phyloP scores from a whole-genome alignment of 37 sponge, comb jelly and placozoan genomes.

The Lycopodina hypogea region DNA sequence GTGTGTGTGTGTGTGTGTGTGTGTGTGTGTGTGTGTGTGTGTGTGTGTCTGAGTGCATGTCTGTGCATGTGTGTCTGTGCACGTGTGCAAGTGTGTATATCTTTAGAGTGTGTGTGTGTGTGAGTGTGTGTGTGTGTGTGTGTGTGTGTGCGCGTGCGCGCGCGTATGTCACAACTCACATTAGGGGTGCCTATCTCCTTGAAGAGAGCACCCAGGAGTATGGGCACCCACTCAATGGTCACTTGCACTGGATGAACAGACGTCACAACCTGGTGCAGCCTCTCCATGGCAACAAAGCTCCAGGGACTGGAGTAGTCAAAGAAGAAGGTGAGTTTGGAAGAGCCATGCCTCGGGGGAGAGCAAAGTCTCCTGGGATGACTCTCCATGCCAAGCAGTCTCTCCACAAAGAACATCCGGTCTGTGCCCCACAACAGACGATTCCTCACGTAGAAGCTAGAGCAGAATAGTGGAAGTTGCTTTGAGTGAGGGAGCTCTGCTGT shows the following conservation, averaged over 20 bases:
- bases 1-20: no score
- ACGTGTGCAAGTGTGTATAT: no score
- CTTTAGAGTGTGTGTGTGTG: no score
- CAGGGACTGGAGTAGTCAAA: constrained; percentile 91
- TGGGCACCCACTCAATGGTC: constrained; percentile 77
- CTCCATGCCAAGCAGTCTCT: constrained; percentile 57
- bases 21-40: no score
- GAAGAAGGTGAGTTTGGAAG: constrained; percentile 70
- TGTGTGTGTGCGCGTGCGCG: no score
- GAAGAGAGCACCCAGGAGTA: constrained; percentile 84
- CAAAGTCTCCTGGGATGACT: constrained; percentile 62
- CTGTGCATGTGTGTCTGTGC: no score
- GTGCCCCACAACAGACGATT: constrained; percentile 79
- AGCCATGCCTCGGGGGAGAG: constrained; percentile 1
- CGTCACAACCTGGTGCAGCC: constrained; percentile 32
- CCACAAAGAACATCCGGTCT: constrained; percentile 79
- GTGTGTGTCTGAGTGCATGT: no score
- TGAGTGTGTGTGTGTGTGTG: no score
- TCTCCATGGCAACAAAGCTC: constrained; percentile 62
- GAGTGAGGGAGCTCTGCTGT: no score
- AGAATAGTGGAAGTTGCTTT: neutral
- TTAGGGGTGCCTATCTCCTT: constrained; percentile 75
- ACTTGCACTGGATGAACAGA: constrained; percentile 42
- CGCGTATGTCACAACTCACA: constrained; percentile 32
- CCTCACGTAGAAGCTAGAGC: constrained; percentile 67